phyloP scores from a whole-genome alignment of 2,797 vertebrate genomes.

The Sebastes steindachneri region DNA sequence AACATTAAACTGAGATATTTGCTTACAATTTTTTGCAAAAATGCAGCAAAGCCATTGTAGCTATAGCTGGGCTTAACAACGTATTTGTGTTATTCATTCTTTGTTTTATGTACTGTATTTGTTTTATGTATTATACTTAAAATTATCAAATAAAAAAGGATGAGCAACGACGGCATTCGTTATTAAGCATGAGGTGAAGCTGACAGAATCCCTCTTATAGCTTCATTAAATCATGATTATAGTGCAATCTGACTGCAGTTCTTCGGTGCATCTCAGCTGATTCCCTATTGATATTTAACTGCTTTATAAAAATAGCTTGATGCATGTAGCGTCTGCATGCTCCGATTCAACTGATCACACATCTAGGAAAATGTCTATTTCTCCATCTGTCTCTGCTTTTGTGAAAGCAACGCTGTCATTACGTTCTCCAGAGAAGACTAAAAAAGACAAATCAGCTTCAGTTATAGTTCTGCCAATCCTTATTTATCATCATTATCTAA shows the following conservation, averaged over 20 bases:
- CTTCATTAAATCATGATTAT: slow-evolving; percentile 12
- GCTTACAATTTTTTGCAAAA: slow-evolving; percentile 28
- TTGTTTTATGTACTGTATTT: slow-evolving; percentile 59
- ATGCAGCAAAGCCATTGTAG: slow-evolving; percentile 38
- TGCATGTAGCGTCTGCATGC: not conserved
- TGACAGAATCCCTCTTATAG: not conserved
- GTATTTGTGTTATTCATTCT: slow-evolving; percentile 34
- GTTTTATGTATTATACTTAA: slow-evolving; percentile 54
- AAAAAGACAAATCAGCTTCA: not conserved
- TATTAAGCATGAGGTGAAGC: not conserved
- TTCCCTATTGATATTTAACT: slow-evolving; percentile 3
- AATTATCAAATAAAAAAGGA: slow-evolving; percentile 54
- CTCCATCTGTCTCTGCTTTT: not conserved
- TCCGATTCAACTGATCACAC: not conserved
- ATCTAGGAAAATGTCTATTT: not conserved
- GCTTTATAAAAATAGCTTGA: not conserved
- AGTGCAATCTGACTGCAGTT: not conserved
- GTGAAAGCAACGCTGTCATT: not conserved
- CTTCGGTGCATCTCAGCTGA: not conserved
- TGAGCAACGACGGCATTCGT: slow-evolving; percentile 15
- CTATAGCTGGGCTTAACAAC: slow-evolving; percentile 19
- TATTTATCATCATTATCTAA: not conserved
- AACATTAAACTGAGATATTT: slow-evolving; percentile 27
- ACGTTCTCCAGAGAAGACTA: not conserved
- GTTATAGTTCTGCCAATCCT: not conserved